A percentile compares a stretch with the other conserved stretches of the same genome.
phyloP scores from a whole-genome alignment of 2,888 invertebrate species.

The Malthinus seriepunctatus region DNA sequence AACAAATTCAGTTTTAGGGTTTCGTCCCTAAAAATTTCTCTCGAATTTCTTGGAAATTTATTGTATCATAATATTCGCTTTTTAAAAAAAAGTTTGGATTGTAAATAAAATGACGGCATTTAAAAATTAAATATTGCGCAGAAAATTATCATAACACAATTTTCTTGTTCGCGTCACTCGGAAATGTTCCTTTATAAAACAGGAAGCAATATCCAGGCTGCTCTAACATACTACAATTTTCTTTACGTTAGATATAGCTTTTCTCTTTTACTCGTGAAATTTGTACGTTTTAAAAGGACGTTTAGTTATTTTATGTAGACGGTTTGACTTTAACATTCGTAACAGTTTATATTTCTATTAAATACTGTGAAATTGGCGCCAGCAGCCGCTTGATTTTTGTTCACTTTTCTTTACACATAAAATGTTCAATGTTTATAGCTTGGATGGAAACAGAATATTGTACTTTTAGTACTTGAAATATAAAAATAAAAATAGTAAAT shows the following conservation, averaged over 20 bases:
- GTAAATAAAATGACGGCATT: neutral
- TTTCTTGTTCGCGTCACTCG: constrained; percentile 23
- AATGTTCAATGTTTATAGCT: neutral
- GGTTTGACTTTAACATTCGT: constrained; percentile 15
- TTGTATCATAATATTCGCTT: too few species aligned
- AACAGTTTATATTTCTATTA: constrained; percentile 26
- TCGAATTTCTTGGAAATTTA: too few species aligned
- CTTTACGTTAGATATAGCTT: neutral
- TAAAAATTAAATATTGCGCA: constrained; percentile 16
- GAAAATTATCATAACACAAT: constrained; percentile 28
- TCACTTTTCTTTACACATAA: neutral
- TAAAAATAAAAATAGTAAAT: neutral
- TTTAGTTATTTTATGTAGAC: constrained; percentile 1
- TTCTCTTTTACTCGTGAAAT: constrained; percentile 8
- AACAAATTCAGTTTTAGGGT: too few species aligned
- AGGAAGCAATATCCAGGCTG: constrained; percentile 26
- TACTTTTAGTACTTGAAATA: neutral
- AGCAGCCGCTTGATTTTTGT: constrained; percentile 15
- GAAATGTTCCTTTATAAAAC: constrained; percentile 27
- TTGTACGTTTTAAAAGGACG: neutral
- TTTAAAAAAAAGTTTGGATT: neutral
- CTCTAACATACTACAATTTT: constrained; percentile 8
- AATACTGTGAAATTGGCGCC: constrained; percentile 18
- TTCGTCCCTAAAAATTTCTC: too few species aligned
- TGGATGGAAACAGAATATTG: neutral